phyloP scores from a whole-genome alignment of 2,888 invertebrate genomes.

The Caenorhabditis wallacei region DNA sequence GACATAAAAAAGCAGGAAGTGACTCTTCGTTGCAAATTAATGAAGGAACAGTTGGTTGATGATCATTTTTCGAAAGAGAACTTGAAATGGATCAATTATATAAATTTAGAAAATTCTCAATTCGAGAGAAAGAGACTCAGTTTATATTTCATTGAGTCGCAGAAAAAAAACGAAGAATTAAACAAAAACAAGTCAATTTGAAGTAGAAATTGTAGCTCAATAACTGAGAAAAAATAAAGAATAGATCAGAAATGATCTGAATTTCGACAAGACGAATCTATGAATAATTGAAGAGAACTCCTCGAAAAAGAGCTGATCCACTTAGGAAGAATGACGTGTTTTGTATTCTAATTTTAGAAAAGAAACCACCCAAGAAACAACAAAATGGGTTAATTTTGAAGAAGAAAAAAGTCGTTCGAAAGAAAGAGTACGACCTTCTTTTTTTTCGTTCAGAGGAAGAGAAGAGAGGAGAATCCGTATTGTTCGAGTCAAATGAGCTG shows the following conservation, averaged over 20 bases:
- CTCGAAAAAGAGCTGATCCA: too few species aligned
- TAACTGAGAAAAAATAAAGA: too few species aligned
- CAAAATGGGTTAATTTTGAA: background rate
- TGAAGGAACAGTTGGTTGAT: conserved; percentile 12
- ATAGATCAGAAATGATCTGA: conserved; percentile 24
- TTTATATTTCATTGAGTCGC: conserved; percentile 17
- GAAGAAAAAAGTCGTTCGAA: conserved; percentile 26
- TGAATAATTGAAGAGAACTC: too few species aligned
- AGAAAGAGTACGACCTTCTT: conserved; percentile 43
- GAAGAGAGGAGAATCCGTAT: conserved; percentile 36
- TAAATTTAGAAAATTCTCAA: conserved; percentile 27
- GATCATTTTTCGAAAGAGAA: conserved; percentile 24
- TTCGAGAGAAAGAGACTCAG: background rate
- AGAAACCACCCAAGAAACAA: conserved; percentile 3
- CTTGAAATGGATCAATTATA: conserved; percentile 20
- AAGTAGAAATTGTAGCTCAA: background rate
- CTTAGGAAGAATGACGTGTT: background rate
- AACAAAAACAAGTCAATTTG: conserved; percentile 45
- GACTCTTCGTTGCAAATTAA: conserved; percentile 29
- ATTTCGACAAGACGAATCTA: too few species aligned
- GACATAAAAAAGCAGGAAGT: conserved; percentile 19
- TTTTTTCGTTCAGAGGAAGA: conserved; percentile 1
- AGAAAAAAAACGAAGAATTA: conserved; percentile 19
- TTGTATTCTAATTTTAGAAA: background rate
- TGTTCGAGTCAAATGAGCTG: conserved; percentile 64